phyloP scores from a whole-genome alignment of 2,113 vertebrate genomes.

The Urocolius indicus region DNA sequence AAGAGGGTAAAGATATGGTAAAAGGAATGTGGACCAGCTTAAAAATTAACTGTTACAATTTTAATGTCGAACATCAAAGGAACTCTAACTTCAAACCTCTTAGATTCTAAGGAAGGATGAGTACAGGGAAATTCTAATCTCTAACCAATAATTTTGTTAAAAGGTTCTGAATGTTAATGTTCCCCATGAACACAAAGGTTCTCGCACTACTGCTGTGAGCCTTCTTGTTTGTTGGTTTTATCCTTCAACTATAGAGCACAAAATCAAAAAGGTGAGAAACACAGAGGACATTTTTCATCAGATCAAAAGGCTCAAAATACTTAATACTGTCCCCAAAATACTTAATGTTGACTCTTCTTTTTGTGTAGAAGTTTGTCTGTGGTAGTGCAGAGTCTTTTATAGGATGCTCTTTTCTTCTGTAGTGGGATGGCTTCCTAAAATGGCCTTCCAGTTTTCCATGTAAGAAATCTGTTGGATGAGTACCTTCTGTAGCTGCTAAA shows the following conservation, averaged over 20 bases:
- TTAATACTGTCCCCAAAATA: neutral
- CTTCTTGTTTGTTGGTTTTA: neutral
- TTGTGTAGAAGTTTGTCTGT: neutral
- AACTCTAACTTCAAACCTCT: neutral
- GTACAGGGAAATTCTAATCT: neutral
- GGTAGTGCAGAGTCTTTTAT: neutral
- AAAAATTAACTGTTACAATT: neutral
- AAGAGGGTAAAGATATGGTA: neutral
- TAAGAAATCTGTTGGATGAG: neutral
- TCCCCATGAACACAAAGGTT: neutral
- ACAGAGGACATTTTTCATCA: neutral
- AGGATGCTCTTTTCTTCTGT: neutral
- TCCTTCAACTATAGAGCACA: neutral
- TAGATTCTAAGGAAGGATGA: neutral
- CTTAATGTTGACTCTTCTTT: neutral
- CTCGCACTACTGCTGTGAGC: neutral
- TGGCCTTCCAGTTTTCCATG: slow-evolving; percentile 1
- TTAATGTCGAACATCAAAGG: neutral
- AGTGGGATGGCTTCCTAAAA: neutral
- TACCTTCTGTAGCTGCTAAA: neutral
- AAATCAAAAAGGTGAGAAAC: neutral
- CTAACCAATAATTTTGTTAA: neutral
- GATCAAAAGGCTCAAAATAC: neutral
- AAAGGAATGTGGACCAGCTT: neutral
- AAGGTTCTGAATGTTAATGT: neutral